Percentiles rank a stretch among this genome's conserved stretches.
Evolutionary conservation across 2,888 invertebrate species (phyloP).

Genomic region (Dysmachus trigonus): DNA sequence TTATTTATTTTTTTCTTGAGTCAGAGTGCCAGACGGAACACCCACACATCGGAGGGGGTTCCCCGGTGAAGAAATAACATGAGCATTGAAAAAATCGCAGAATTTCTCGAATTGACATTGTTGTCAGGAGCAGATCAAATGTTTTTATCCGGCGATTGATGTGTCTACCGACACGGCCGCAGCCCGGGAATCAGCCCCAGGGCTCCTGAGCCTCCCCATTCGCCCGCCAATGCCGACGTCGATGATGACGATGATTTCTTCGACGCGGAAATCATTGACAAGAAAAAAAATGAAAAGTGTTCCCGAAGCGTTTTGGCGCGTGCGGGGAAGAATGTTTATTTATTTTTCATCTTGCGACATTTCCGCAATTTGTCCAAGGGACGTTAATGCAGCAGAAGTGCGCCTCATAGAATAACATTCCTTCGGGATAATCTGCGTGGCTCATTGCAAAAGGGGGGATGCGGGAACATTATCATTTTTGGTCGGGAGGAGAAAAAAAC

Average conservation of each 20-base stretch:
- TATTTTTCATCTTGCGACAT: slow-evolving; percentile 25
- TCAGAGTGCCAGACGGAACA: neutral
- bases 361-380: neutral
- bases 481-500: neutral
- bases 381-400: slow-evolving; percentile 5
- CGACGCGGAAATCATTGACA: slow-evolving; percentile 1
- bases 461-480: neutral
- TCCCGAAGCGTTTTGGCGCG: neutral
- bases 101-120: slow-evolving; percentile 37
- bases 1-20: neutral
- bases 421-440: neutral
- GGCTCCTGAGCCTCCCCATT: neutral
- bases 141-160: slow-evolving; percentile 38
- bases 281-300: slow-evolving; percentile 19
- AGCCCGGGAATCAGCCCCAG: neutral
- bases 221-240: neutral
- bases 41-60: neutral
- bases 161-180: slow-evolving; percentile 30
- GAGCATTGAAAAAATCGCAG: slow-evolving; percentile 18
- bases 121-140: slow-evolving; percentile 41
- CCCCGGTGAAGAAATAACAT: slow-evolving; percentile 9
- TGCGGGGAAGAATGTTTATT: slow-evolving; percentile 19
- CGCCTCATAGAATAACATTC: no score
- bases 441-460: neutral
- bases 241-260: neutral